Conservation (phyloP, 2,888 invertebrate genomes). For the Agonopterix arenella region DNA sequence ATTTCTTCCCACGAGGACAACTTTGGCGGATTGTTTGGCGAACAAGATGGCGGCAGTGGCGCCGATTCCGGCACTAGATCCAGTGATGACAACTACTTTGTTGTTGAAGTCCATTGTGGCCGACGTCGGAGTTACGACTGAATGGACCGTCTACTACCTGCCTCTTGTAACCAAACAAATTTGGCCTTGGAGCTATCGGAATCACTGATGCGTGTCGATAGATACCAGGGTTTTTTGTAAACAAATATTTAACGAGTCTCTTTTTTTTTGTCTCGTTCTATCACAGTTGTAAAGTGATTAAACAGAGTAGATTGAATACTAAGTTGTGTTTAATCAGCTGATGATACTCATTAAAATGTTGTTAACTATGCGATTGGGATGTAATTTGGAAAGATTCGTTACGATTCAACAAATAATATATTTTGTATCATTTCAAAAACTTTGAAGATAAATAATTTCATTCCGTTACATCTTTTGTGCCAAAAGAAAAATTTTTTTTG, state of each 20-base stretch:
- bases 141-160: neutral
- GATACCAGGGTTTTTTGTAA: neutral
- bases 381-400: too few species aligned
- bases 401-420: too few species aligned
- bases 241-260: too few species aligned
- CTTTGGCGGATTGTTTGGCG: slow-evolving; percentile 79
- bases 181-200: neutral
- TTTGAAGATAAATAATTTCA: too few species aligned
- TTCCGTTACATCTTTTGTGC: too few species aligned
- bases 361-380: too few species aligned
- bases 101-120: slow-evolving; percentile 73
- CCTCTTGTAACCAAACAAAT: neutral
- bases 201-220: neutral
- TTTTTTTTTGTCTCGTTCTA: too few species aligned
- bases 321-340: too few species aligned
- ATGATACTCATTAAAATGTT: too few species aligned
- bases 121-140: slow-evolving; percentile 19
- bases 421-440: too few species aligned
- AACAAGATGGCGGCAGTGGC: slow-evolving; percentile 81
- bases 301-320: too few species aligned
- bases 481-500: neutral
- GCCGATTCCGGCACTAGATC: slow-evolving; percentile 86
- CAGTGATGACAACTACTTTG: slow-evolving; percentile 80
- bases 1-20: slow-evolving; percentile 84
- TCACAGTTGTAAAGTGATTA: too few species aligned